Conservation (phyloP, 2,888 invertebrate genomes). For the Sarcophaga rosellei region DNA sequence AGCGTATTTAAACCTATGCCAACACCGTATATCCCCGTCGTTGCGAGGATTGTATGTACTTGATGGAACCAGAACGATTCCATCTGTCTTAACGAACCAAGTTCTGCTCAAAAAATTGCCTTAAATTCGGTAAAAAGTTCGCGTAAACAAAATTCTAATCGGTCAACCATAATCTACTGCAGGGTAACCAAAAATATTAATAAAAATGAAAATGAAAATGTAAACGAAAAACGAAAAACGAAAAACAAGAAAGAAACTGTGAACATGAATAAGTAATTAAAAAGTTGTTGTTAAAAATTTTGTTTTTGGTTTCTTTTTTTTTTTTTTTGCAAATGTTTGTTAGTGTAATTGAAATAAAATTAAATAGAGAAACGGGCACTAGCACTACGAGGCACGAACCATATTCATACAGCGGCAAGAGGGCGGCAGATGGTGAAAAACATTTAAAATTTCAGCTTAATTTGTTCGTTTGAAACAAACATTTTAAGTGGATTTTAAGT, state of each 20-base stretch:
- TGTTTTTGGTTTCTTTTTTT: constrained; percentile 28
- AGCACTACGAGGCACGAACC: neutral
- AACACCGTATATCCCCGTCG: no score
- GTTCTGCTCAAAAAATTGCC: no score
- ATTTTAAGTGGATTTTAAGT: constrained; percentile 55
- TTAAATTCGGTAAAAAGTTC: no score
- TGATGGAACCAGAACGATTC: no score
- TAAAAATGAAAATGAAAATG: neutral
- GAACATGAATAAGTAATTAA: constrained; percentile 72
- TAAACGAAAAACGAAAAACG: no score
- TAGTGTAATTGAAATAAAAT: constrained; percentile 70
- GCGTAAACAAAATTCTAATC: no score
- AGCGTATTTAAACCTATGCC: no score
- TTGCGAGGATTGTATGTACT: no score
- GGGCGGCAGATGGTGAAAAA: constrained; percentile 1
- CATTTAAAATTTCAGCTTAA: constrained; percentile 46
- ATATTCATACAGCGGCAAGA: neutral
- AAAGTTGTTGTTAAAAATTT: constrained; percentile 71
- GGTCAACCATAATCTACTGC: neutral
- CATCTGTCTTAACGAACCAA: no score
- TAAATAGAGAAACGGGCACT: constrained; percentile 46
- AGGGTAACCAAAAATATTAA: neutral
- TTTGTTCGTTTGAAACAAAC: constrained; percentile 58
- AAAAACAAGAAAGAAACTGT: constrained; percentile 46
- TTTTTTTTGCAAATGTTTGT: constrained; percentile 54